Base-by-base conservation (phyloP, 2,888 invertebrate species). In the Drosophila helvetica region DNA sequence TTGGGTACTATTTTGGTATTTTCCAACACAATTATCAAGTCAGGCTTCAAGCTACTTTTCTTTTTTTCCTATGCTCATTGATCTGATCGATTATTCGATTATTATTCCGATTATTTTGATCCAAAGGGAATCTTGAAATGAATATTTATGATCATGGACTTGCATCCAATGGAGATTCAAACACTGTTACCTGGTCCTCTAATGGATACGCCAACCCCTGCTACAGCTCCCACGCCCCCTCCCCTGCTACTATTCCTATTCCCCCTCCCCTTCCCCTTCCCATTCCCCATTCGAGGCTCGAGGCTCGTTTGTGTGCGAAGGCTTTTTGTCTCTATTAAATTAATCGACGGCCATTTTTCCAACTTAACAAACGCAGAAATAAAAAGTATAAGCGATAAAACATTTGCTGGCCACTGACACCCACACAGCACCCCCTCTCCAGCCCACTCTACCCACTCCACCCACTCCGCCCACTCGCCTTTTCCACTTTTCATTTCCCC, bases 291-390 rank as follows among this genome's bases (percentile, higher is more conserved):
- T 56, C 22, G 0, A 22, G 22, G 22, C 22, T 22, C 22, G 51
- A 47, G 73, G 64, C 73, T 50, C 68, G 51, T 81, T 70, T 82
- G 77, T 68, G 59, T 75, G 69, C 69, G 66, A 81, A 86, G 84
- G 86, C 86, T 87, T 89, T 89, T 90, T 89, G 90, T 89, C 90
- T 90, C 90, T 89, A 89, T 86, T 84, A 90, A 90, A 90, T 90
- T 90, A 90, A 90, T 90, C 89, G 90, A 81, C 70, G 67, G 84
- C 81, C 82, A 90, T 90, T 90, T 90, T 90, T 90, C 90, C 89
- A 89, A 90, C 90, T 90, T 90, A 90, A 90, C 79, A 83, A 71
- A 84, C 78, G 63, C 63, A 88, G 78, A 77, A 75, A 74, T 71
- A 77, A 74, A 79, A 82, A 83, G 81, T 86, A 80, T 78, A 86